These are phyloP conservation scores for Pseudolaguvia tuberculata DNA, from an alignment of 2,113 vertebrate genomes.

Conservation along the genomic window DNA sequence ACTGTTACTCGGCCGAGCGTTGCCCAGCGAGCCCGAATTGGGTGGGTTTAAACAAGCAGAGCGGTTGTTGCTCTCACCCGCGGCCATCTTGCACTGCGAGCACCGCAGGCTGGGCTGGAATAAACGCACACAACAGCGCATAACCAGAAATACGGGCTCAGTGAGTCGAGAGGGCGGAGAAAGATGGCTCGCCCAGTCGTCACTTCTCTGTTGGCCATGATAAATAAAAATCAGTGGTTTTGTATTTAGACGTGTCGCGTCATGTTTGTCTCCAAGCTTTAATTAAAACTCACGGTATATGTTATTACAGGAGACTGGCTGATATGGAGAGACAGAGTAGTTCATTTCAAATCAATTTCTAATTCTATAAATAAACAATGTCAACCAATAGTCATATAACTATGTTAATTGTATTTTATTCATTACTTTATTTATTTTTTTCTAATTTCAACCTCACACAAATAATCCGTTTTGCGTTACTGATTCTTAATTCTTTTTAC, in stretches of 20 bases:
- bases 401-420: not conserved
- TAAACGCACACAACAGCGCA: slow-evolving; percentile 58
- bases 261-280: not conserved
- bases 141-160: slow-evolving; percentile 49
- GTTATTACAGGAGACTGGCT: not conserved
- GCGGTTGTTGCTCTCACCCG: slow-evolving; percentile 67
- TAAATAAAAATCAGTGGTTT: not conserved
- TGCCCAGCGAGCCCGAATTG: slow-evolving; percentile 53
- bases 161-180: slow-evolving; percentile 35
- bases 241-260: not conserved
- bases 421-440: not conserved
- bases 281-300: not conserved
- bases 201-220: slow-evolving; percentile 19
- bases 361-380: not conserved
- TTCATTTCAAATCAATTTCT: not conserved
- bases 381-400: not conserved
- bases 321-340: not conserved
- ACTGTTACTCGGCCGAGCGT: slow-evolving; percentile 54
- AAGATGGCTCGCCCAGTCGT: slow-evolving; percentile 5
- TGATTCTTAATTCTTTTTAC: not conserved
- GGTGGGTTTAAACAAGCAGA: slow-evolving; percentile 55
- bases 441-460: too few species aligned
- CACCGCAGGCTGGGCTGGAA: slow-evolving; percentile 52
- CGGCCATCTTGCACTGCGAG: slow-evolving; percentile 75
- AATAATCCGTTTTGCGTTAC: not conserved